Base-by-base conservation (phyloP, 2,113 vertebrate species). In the Gobio gobio region DNA sequence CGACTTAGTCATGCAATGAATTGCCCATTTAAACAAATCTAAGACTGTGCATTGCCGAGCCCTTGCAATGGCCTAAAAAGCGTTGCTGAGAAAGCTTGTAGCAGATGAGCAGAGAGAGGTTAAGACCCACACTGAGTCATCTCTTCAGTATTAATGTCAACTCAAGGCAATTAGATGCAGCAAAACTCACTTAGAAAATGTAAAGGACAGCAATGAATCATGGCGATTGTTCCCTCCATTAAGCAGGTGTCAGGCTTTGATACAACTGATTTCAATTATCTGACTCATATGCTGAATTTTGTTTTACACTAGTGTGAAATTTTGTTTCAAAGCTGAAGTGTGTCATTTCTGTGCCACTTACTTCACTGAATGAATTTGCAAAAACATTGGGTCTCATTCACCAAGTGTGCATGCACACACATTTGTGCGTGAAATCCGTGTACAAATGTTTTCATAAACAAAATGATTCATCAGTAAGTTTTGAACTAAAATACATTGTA, bases 121-220 rank as follows among this genome's bases (percentile, higher is more conserved):
- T 70, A 47, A 70, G 66, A 83, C 49, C 64, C 22, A 54, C 47
- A 45, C 54, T 63, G 72, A 87, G 45, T 89, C 86, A 82, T 83
- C 66, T 77, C 43, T 63, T 66, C 78, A 43, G 22, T 64, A 78
- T 83, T 86, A 76, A 91, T 90, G 89, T 83, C 73, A 82, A 90
- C 74, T 79, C 77, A 58, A 70, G 78, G 75, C 74, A 87, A 84
- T 85, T 84, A 83, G 45, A 54, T 16, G n/a, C 59, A 40, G 68
- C 72, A 73, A 66, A 78, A 78, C 77, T n/a, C 61, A 10, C 49
- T 59, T 45, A 87, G 40, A 74, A 80, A 45, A 83, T 58, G n/a
- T 73, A 83, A 83, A 78, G 75, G 22, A 86, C 84, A 63, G 76
- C 49, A 66, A 79, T 76, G 51, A 87, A 43, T 83, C 83, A 73